Percentiles rank a stretch among this genome's conserved stretches.
Evolutionary conservation across 2,113 vertebrate genomes (phyloP).

Genomic region (Redunca redunca): DNA sequence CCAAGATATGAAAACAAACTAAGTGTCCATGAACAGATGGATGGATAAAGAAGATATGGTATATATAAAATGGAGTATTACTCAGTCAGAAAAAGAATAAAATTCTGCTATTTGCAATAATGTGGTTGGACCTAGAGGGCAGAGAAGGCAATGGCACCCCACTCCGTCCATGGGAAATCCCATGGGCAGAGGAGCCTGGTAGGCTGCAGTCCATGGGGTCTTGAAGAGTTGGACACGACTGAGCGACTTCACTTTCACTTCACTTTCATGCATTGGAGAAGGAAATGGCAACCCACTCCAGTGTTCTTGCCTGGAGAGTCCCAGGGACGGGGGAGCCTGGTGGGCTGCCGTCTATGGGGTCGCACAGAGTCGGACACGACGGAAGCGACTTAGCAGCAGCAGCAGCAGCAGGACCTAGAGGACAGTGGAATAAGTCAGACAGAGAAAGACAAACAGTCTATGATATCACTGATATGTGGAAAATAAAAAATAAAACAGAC

Average conservation of each 20-base stretch:
- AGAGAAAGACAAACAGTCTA: neutral
- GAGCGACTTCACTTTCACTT: too few species aligned
- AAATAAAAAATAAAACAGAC: neutral
- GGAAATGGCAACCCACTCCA: too few species aligned
- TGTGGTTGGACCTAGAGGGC: neutral
- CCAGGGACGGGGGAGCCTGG: too few species aligned
- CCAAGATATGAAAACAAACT: neutral
- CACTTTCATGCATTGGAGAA: too few species aligned
- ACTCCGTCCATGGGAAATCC: too few species aligned
- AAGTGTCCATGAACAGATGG: neutral
- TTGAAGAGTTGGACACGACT: fast-evolving
- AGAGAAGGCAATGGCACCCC: too few species aligned
- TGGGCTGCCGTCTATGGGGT: neutral
- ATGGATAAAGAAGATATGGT: neutral
- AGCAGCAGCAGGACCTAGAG: neutral
- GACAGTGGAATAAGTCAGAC: neutral
- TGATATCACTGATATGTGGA: neutral
- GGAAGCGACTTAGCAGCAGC: neutral
- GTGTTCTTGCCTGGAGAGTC: too few species aligned
- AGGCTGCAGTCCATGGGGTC: too few species aligned
- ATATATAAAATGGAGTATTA: neutral
- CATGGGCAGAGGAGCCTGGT: too few species aligned
- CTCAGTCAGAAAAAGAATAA: neutral
- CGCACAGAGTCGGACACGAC: fast-evolving
- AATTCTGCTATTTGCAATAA: neutral